Percentiles rank a stretch among this genome's conserved stretches.
These are phyloP conservation scores for Drosophila kuntzei DNA, from an alignment of 2,888 invertebrate species.

Conservation along the genomic window DNA sequence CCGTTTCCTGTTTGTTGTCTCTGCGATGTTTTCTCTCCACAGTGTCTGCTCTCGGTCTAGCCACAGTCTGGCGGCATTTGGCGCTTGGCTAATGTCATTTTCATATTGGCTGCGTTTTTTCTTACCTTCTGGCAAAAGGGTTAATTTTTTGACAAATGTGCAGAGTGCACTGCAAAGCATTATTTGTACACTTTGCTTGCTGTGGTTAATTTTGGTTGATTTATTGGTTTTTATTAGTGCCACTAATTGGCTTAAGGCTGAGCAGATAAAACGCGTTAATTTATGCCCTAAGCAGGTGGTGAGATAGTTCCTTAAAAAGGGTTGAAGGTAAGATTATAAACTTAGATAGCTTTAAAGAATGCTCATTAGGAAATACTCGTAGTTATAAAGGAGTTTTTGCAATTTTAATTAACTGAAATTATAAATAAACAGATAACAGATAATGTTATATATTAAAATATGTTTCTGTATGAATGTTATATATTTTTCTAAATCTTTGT, in stretches of 20 bases:
- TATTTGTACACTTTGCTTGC: constrained; percentile 38
- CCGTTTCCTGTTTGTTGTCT: constrained; percentile 27
- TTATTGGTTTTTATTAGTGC: constrained; percentile 69
- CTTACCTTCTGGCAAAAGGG: constrained; percentile 47
- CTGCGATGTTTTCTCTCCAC: constrained; percentile 15
- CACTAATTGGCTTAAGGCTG: constrained; percentile 67
- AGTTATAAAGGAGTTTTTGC: not conserved
- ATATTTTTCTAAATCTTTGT: too few relatives aligned
- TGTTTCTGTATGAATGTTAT: too few relatives aligned
- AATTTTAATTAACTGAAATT: not conserved
- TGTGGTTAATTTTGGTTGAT: constrained; percentile 63
- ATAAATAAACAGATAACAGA: not conserved
- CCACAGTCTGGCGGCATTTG: constrained; percentile 69
- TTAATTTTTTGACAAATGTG: constrained; percentile 66
- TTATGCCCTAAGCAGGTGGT: constrained; percentile 25
- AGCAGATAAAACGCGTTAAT: constrained; percentile 1
- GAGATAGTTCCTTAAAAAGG: constrained; percentile 1
- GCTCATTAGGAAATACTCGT: not conserved
- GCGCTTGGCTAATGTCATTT: constrained; percentile 75
- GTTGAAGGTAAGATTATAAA: not conserved
- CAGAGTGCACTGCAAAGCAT: constrained; percentile 52
- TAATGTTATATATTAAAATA: too few relatives aligned
- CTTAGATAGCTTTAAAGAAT: constrained; percentile 5
- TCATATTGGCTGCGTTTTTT: constrained; percentile 60
- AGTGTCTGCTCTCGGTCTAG: constrained; percentile 60